Evolutionary conservation across 2,797 vertebrate genomes (phyloP), one percentile per base, ranked within the genome.

Genomic region (Clarias laeviceps): DNA sequence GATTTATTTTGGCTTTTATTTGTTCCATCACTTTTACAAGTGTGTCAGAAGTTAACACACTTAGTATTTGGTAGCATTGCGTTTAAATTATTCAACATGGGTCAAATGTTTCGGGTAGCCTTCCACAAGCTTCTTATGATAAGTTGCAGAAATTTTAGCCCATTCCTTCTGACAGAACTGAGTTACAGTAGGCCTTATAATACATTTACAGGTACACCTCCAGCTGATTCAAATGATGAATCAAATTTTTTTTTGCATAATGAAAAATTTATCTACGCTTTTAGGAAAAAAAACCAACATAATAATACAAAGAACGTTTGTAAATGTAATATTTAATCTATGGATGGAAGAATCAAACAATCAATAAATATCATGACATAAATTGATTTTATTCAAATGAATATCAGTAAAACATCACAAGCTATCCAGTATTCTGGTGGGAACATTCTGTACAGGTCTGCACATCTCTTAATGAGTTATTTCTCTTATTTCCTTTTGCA

Each of bases 321-420:
- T 74, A 57, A 22, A 57, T 12, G 27, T 34, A 57, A 9, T 59
- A 32, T 24, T 32, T 77, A 77, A 9, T 9, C 18, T 22, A 59
- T 24, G 18, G 18, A 77, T 34, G 17, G 20, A 14, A 24, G 15
- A 61, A 32, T 15, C 57, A 37, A 32, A 78, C 22, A 82, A 40
- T 89, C 90, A 91, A 95, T 94, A 94, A 94, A 95, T 94, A 94
- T 50, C 45, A 50, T 50, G 45, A 12, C 45, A 50, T 50, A 50
- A 50, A 50, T 12, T 2, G 1, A 50, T 50, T 50, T 50, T 12
- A 50, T 50, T 50, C 11, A 50, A 50, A 50, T 50, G 45, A 12
- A 50, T 50, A 50, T 50, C 45, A 50, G 45, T 50, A 91, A 69
- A 50, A 83, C 37, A 32, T 59, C 90, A 32, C 54, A 24, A 29